Evolutionary conservation across 2,888 invertebrate genomes (phyloP), one percentile per base, ranked within the genome.

Genomic region (Crossocerus cetratus): DNA sequence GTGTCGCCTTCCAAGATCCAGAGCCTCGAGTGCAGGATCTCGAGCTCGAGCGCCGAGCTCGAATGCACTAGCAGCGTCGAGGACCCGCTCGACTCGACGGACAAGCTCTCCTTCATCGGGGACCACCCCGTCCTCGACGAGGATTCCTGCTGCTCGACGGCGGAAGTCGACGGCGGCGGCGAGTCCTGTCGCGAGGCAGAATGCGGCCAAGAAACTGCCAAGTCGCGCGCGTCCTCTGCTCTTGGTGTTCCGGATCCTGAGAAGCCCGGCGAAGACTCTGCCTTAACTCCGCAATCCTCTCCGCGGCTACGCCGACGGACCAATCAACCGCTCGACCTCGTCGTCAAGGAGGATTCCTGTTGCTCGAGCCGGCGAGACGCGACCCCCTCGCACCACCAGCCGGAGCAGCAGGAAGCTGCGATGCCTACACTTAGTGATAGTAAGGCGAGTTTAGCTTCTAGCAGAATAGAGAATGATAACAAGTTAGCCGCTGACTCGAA

Each of bases 81-180:
- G 16, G 20, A 55, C n/a, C 32, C 32, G 43, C 20, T n/a, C 2
- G 44, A 66, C 22, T 49, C 20, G 1, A 2, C n/a, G 2, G 20
- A 20, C 13, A 78, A 74, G 8, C 8, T 71, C 11, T 57, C 67
- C 2, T 74, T 16, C 11, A 0, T 53, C 5, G 62, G 55, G 2
- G 43, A 62, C 13, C 20, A 58, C 57, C 57, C 53, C 23, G 49
- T 62, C 2, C 32, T 32, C 8, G 63, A 75, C 18, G 57, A 65
- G 32, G 59, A 71, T 18, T 74, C 76, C 2, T 74, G 67, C 42
- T 71, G 64, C 20, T 76, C 76, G 13, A 20, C 74, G 57, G 56
- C 69, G 0, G 11, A 74, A 21, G 61, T 56, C 18, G 61, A 70
- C 3, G 23, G 49, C 21, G 56, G 66, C 3, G 32, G 58, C 2